phyloP scores from a whole-genome alignment of 1,140 invertebrate species.

The Tetragonula clypearis region DNA sequence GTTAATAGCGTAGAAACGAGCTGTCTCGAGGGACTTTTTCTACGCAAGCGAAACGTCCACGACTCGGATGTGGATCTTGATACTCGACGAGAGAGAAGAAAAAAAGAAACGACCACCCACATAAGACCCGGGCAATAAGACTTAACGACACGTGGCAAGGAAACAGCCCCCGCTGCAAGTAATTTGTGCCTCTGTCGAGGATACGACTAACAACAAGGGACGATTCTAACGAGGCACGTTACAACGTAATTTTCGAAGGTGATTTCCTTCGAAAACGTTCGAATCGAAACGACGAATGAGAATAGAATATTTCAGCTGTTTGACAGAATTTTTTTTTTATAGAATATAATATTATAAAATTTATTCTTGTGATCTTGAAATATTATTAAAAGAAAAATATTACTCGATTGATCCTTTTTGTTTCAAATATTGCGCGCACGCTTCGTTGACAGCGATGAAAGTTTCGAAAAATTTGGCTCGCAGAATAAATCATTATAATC shows the following conservation, averaged over 20 bases:
- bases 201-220: neutral
- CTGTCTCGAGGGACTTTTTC: constrained; percentile 57
- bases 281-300: neutral
- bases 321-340: neutral
- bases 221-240: constrained; percentile 1
- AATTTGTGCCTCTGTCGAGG: constrained; percentile 21
- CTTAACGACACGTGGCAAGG: constrained; percentile 48
- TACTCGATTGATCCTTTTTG: too few relatives aligned
- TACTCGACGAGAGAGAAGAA: constrained; percentile 1
- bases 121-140: constrained; percentile 25
- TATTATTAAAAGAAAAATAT: neutral
- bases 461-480: too few relatives aligned
- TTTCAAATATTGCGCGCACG: too few relatives aligned
- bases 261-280: neutral
- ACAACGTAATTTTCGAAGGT: neutral
- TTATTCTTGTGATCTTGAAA: neutral
- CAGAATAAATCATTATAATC: too few relatives aligned
- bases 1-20: constrained; percentile 50
- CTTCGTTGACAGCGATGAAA: too few relatives aligned
- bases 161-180: constrained; percentile 28
- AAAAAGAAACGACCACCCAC: constrained; percentile 14
- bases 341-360: too few relatives aligned
- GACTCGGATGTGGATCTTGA: constrained; percentile 45
- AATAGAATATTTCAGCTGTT: neutral
- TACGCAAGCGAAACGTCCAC: constrained; percentile 33